Evolutionary conservation across 2,113 vertebrate genomes (phyloP), one percentile per base, ranked within the genome.

Genomic region (Ctenomys sociabilis): DNA sequence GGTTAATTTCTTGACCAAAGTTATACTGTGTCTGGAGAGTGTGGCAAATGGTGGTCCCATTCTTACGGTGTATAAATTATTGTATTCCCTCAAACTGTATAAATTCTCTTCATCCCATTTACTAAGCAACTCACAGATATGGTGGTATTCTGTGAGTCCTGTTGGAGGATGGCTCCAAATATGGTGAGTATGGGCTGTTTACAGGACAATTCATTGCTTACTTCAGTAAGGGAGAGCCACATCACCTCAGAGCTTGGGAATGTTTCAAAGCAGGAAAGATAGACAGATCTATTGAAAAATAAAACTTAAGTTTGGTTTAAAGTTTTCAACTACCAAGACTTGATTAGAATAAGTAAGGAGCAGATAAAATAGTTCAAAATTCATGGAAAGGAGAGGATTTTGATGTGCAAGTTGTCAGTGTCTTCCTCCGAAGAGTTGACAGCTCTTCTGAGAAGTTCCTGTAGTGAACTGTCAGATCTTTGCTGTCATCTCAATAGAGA

Each of bases 221-320:
- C 16, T 24, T 30, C 54, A 30, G 77, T 63, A 30, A 82, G 3
- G 28, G 32, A 70, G 40, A 77, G 84, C 68, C 12, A 61, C 32
- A 59, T 12, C 11, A 37, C 35, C 37, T 88, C 49, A 68, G 32
- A 93, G 37, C 16, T 87, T 49, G 45, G 57, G 37, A 87, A 11
- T 40, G 21, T 82, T 45, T 91, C 49, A 75, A 90, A 87, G 28
- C 12, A 13, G 5, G 9, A 19, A 93, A 83, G 13, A 1, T 13
- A 83, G 13, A 1, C 17, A 37, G 75, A 80, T 40, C 88, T 54
- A 70, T 5, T 88, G 35, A 94, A 22, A 94, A 92, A 70, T 78
- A 88, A 52, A 88, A n/a, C n/a, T n/a, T n/a, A n/a, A 92, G 22
- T 78, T 70, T 54, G 52, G 14, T 21, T 88, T 94, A 88, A 78